These are phyloP conservation scores for Perca flavescens DNA, from an alignment of 2,113 vertebrate genomes.

Conservation along the genomic window DNA sequence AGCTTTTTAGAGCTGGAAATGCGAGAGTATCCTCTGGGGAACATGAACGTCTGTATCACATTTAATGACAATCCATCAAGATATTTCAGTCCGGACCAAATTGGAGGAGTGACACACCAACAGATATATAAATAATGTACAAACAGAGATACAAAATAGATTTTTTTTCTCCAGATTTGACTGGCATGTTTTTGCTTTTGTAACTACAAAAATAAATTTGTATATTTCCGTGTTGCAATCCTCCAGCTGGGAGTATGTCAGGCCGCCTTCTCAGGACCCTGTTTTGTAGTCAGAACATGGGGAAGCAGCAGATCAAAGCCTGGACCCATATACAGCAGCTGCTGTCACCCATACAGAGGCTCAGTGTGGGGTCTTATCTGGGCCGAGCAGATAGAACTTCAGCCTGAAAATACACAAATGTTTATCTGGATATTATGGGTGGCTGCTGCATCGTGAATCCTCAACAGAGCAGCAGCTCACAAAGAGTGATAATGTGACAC, in stretches of 20 bases:
- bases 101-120: too few species aligned
- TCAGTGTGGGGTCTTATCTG: conserved; percentile 17
- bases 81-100: too few species aligned
- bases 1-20: too few species aligned
- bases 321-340: conserved; percentile 24
- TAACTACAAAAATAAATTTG: background rate
- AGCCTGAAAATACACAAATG: conserved; percentile 14
- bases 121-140: background rate
- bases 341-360: conserved; percentile 4
- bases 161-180: background rate
- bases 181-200: background rate
- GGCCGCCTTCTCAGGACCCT: background rate
- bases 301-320: conserved; percentile 53
- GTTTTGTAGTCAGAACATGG: conserved; percentile 43
- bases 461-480: background rate
- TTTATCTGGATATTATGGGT: background rate
- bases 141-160: background rate
- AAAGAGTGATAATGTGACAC: background rate
- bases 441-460: background rate
- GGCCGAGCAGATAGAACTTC: background rate
- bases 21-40: too few species aligned
- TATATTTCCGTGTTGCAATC: background rate
- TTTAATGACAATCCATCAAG: too few species aligned
- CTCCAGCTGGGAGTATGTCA: background rate
- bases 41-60: too few species aligned